A percentile compares a stretch with the other conserved stretches of the same genome.
Evolutionary conservation across 23 tunicate genomes (phyloP).

Genomic region (Pegea sp.): DNA sequence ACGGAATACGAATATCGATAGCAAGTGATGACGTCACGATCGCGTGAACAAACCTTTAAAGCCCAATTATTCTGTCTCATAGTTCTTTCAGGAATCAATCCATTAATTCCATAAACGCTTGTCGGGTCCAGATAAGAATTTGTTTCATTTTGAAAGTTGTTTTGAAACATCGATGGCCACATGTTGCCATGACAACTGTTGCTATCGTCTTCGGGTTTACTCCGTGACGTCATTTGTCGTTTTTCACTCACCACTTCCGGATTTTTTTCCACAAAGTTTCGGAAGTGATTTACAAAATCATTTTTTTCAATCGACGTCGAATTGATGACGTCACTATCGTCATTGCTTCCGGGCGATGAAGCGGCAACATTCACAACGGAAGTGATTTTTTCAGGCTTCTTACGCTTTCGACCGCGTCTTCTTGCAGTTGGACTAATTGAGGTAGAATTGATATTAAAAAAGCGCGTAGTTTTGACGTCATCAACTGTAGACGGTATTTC

Average conservation of each 20-base stretch:
- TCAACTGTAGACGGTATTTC: too few species aligned
- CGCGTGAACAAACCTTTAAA: conserved; percentile 30
- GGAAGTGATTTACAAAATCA: neutral
- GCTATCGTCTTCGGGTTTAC: neutral
- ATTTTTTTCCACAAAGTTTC: neutral
- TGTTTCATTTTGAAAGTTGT: too few species aligned
- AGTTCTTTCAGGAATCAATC: conserved; percentile 76
- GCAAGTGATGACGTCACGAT: neutral
- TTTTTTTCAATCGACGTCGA: neutral
- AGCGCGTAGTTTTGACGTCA: too few species aligned
- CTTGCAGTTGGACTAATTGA: too few species aligned
- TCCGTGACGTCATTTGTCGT: neutral
- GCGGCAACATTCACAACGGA: neutral
- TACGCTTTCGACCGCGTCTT: conserved; percentile 1
- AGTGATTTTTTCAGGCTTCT: neutral
- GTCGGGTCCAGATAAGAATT: conserved; percentile 6
- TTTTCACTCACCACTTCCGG: too few species aligned
- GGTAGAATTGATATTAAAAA: too few species aligned
- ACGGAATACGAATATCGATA: neutral
- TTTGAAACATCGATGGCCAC: too few species aligned
- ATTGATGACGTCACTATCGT: neutral
- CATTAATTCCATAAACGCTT: conserved; percentile 26
- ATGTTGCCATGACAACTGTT: neutral
- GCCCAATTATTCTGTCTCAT: conserved; percentile 98
- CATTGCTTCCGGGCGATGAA: neutral